Evolutionary conservation across 2,888 invertebrate genomes (phyloP).

Genomic region (Drosophila subsilvestris): DNA sequence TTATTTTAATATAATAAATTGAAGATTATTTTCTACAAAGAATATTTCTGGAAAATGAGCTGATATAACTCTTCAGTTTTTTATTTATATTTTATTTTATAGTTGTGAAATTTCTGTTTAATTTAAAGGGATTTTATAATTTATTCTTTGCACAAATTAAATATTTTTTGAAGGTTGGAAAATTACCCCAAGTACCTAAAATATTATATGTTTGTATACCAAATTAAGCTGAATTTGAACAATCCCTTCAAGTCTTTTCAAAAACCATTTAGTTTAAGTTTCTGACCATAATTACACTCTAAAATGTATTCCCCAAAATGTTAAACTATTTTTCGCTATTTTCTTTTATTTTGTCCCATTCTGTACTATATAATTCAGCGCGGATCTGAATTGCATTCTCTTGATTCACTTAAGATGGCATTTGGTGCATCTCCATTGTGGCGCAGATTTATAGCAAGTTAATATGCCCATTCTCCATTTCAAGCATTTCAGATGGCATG

Average conservation of each 20-base stretch:
- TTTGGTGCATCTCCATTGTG: slow-evolving; percentile 32
- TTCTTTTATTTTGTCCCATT: not conserved
- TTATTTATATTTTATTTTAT: no score
- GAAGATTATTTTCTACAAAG: not conserved
- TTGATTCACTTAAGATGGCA: slow-evolving; percentile 56
- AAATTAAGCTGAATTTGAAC: no score
- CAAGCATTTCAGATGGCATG: slow-evolving; percentile 44
- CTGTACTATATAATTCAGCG: slow-evolving; percentile 25
- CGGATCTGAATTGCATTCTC: slow-evolving; percentile 54
- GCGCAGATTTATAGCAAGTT: slow-evolving; percentile 74
- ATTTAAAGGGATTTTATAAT: no score
- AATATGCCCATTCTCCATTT: slow-evolving; percentile 77
- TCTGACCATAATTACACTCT: slow-evolving; percentile 4
- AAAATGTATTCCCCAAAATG: not conserved
- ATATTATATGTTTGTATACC: no score
- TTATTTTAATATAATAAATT: not conserved
- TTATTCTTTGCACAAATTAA: no score
- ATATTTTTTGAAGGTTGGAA: no score
- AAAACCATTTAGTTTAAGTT: not conserved
- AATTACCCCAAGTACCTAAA: no score
- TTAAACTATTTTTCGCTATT: not conserved
- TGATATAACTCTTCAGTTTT: no score
- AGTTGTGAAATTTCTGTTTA: no score
- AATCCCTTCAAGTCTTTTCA: not conserved
- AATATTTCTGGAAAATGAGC: no score